These are phyloP conservation scores for Cryptocheilus praepositus DNA, from an alignment of 2,888 invertebrate species.

Conservation along the genomic window DNA sequence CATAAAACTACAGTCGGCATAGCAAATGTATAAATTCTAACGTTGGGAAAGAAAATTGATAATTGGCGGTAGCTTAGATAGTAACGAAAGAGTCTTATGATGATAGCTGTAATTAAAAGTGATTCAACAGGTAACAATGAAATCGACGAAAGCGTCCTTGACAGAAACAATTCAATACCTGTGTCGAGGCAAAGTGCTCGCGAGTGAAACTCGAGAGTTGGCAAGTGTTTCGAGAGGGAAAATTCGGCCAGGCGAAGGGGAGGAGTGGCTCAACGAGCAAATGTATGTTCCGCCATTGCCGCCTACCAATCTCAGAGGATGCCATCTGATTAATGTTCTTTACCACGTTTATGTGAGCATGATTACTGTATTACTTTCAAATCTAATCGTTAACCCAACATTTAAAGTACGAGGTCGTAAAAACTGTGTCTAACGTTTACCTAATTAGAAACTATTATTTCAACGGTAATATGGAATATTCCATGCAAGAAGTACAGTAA, in stretches of 20 bases:
- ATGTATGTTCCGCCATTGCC: slow-evolving; percentile 95
- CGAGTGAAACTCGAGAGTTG: slow-evolving; percentile 90
- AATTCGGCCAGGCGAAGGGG: slow-evolving; percentile 87
- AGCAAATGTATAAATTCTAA: too few relatives aligned
- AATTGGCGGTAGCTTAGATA: neutral
- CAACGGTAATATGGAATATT: too few relatives aligned
- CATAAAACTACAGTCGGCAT: too few relatives aligned
- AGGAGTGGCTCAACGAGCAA: slow-evolving; percentile 91
- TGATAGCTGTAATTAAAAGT: too few relatives aligned
- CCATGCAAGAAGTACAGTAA: too few relatives aligned
- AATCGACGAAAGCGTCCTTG: slow-evolving; percentile 89
- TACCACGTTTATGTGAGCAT: slow-evolving; percentile 93
- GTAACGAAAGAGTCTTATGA: too few relatives aligned
- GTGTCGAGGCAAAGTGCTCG: slow-evolving; percentile 89
- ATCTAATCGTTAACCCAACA: neutral
- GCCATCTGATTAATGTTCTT: slow-evolving; percentile 93
- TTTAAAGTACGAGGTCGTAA: too few relatives aligned
- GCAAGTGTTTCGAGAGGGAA: slow-evolving; percentile 87
- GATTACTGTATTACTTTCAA: neutral
- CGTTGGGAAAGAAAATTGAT: too few relatives aligned
- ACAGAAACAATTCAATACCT: slow-evolving; percentile 94
- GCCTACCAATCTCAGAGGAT: slow-evolving; percentile 94
- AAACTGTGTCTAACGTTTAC: too few relatives aligned
- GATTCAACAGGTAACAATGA: slow-evolving; percentile 79
- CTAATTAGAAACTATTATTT: too few relatives aligned